Evolutionary conservation across 1,140 invertebrate genomes (phyloP).

Genomic region (Apis florea): DNA sequence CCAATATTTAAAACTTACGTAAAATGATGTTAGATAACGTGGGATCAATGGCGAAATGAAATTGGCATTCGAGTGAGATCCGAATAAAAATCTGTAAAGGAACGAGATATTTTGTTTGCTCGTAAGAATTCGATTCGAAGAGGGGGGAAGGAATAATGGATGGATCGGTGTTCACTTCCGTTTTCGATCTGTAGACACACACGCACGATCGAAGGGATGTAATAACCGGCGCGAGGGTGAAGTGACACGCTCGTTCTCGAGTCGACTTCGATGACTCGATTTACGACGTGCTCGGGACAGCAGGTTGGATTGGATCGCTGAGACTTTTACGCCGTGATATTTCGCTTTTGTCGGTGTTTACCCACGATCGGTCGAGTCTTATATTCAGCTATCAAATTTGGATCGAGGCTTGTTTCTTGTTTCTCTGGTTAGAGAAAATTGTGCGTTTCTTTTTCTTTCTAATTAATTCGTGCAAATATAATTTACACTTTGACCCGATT

Average conservation of each 20-base stretch:
- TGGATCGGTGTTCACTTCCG: neutral
- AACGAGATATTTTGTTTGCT: conserved; percentile 1
- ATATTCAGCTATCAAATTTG: neutral
- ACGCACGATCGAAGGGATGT: neutral
- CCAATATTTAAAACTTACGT: too few relatives aligned
- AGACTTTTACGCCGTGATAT: conserved; percentile 5
- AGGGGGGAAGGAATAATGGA: neutral
- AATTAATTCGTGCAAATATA: too few relatives aligned
- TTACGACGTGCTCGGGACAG: neutral
- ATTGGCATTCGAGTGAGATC: too few relatives aligned
- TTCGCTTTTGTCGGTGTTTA: neutral
- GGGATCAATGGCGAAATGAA: too few relatives aligned
- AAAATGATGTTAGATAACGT: too few relatives aligned
- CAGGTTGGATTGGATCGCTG: neutral
- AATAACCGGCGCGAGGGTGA: conserved; percentile 27
- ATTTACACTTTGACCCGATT: too few relatives aligned
- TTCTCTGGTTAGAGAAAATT: too few relatives aligned
- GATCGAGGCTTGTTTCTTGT: neutral
- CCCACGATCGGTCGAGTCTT: neutral
- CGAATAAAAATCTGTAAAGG: too few relatives aligned
- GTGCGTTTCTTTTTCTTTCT: too few relatives aligned
- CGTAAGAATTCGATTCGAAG: conserved; percentile 9
- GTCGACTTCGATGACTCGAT: conserved; percentile 17
- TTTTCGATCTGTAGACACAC: neutral
- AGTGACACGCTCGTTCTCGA: neutral